Percentiles rank a stretch among this genome's conserved stretches.
Evolutionary conservation across 1,140 invertebrate species (phyloP).

Genomic region (Octopus bimaculoides): DNA sequence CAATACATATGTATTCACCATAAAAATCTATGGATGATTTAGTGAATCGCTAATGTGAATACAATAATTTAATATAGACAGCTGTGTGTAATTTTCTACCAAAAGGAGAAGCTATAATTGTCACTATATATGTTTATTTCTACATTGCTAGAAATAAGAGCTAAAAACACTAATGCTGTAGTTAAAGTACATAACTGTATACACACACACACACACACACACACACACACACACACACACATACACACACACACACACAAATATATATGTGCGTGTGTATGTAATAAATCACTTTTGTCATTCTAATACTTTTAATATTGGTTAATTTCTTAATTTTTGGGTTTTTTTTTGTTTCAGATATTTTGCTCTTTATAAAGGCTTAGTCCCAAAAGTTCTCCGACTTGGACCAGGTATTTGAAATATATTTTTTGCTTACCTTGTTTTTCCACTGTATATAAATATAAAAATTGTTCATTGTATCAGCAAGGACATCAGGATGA

Average conservation of each 20-base stretch:
- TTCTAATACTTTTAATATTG: background rate
- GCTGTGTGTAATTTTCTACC: too few relatives aligned
- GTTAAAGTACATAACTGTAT: background rate
- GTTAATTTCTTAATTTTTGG: background rate
- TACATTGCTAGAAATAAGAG: too few relatives aligned
- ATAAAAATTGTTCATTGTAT: background rate
- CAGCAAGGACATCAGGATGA: background rate
- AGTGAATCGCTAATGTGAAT: too few relatives aligned
- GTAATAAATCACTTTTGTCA: background rate
- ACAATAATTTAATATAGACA: too few relatives aligned
- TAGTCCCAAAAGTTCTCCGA: constrained; percentile 84
- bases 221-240: background rate
- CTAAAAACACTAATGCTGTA: background rate
- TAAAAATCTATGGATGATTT: too few relatives aligned
- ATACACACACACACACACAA: background rate
- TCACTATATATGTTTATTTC: too few relatives aligned
- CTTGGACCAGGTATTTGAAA: constrained; percentile 73
- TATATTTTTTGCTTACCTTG: background rate
- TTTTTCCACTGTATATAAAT: background rate
- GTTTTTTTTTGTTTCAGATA: constrained; percentile 64
- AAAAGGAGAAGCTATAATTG: too few relatives aligned
- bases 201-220: background rate
- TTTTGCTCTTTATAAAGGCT: constrained; percentile 83
- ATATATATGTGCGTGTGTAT: background rate
- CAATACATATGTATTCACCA: too few relatives aligned